These are phyloP conservation scores for Apogon hyalosoma DNA, from an alignment of 2,797 vertebrate species.

Conservation along the genomic window DNA sequence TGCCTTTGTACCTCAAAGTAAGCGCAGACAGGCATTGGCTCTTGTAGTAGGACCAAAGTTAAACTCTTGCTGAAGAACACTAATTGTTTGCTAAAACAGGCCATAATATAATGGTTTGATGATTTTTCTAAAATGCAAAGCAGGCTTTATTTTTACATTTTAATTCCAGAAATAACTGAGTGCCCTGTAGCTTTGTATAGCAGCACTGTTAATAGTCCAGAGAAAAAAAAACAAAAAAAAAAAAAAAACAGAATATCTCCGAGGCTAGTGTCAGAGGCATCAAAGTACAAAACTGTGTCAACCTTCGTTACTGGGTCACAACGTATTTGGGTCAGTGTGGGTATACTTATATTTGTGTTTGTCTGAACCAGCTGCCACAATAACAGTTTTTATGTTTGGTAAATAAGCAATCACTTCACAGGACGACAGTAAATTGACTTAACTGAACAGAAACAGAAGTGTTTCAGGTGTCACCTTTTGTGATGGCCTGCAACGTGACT, in stretches of 20 bases:
- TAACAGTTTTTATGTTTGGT: neutral
- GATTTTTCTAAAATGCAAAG: slow-evolving; percentile 33
- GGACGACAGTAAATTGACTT: slow-evolving; percentile 17
- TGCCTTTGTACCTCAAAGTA: slow-evolving; percentile 16
- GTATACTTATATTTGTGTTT: slow-evolving; percentile 25
- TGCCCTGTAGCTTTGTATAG: slow-evolving; percentile 22
- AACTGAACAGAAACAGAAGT: neutral
- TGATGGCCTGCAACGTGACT: neutral
- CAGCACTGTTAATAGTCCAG: slow-evolving; percentile 21
- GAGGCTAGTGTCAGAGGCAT: slow-evolving; percentile 21
- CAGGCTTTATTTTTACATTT: slow-evolving; percentile 26
- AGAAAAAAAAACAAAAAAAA: neutral
- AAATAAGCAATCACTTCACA: neutral
- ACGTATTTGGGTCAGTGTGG: slow-evolving; percentile 44
- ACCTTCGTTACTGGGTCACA: slow-evolving; percentile 41
- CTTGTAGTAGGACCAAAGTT: slow-evolving; percentile 12
- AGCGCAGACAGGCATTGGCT: slow-evolving; percentile 4
- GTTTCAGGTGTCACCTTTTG: neutral
- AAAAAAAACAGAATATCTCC: slow-evolving; percentile 36
- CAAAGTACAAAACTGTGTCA: slow-evolving; percentile 47
- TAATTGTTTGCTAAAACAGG: slow-evolving; percentile 25
- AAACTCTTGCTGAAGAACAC: slow-evolving; percentile 3
- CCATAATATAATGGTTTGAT: slow-evolving; percentile 32
- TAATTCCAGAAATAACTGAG: slow-evolving; percentile 41
- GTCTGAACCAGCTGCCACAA: slow-evolving; percentile 12